These are phyloP conservation scores for Thamnophis elegans DNA, from an alignment of 2,797 vertebrate genomes.

Conservation along the genomic window DNA sequence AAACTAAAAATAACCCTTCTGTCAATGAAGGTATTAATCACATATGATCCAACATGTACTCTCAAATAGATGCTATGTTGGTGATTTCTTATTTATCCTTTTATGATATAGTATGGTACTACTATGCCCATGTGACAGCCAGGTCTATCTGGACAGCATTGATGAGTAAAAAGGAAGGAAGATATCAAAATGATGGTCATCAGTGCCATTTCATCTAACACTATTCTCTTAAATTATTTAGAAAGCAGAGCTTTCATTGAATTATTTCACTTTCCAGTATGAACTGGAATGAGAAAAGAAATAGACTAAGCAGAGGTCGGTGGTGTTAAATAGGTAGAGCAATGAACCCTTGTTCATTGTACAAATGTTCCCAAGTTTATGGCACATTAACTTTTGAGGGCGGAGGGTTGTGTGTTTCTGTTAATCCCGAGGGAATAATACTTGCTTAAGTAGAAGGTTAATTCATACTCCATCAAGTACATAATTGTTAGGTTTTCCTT, in stretches of 20 bases:
- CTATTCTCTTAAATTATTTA: constrained; percentile 66
- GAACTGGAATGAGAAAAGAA: constrained; percentile 47
- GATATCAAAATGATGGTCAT: constrained; percentile 63
- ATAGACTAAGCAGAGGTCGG: constrained; percentile 38
- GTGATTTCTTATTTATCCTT: constrained; percentile 55
- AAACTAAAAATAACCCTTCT: constrained; percentile 34
- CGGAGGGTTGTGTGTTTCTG: not conserved
- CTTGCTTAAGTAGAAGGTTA: not conserved
- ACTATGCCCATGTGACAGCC: constrained; percentile 13
- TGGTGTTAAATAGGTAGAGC: constrained; percentile 7
- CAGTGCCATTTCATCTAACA: constrained; percentile 42
- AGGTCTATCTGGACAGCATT: constrained; percentile 51
- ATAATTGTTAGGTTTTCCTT: not conserved
- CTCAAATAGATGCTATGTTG: constrained; percentile 35
- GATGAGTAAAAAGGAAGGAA: constrained; percentile 63
- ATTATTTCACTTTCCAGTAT: constrained; percentile 58
- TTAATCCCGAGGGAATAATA: not conserved
- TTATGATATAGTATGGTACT: constrained; percentile 33
- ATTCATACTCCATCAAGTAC: not conserved
- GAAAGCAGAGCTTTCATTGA: constrained; percentile 58
- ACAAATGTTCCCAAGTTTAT: not conserved
- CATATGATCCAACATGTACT: constrained; percentile 47
- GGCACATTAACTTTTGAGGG: not conserved
- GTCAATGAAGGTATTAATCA: constrained; percentile 41
- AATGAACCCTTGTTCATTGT: fast-evolving